Evolutionary conservation across 2,797 vertebrate genomes (phyloP).

Genomic region (Brachymystax lenok): DNA sequence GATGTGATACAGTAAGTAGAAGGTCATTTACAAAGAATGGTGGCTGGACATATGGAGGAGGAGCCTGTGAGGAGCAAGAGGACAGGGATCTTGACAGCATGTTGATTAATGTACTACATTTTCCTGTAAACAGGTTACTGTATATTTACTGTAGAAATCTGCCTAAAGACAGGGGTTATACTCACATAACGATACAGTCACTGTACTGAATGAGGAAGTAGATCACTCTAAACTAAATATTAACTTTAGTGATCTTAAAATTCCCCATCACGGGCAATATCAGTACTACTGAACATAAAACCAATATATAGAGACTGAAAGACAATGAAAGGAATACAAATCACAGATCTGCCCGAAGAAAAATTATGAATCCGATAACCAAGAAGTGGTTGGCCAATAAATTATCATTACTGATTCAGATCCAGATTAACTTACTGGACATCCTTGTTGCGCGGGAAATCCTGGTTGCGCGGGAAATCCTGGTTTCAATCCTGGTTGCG

Average conservation of each 20-base stretch:
- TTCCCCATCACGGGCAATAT: too few species aligned
- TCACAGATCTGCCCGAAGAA: too few species aligned
- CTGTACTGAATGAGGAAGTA: background rate
- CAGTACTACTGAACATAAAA: too few species aligned
- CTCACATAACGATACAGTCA: background rate
- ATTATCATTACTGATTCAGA: background rate
- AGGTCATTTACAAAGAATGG: conserved; percentile 33
- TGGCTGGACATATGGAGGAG: conserved; percentile 30
- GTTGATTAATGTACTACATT: background rate
- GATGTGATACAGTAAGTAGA: background rate
- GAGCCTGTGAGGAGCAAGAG: conserved; percentile 12
- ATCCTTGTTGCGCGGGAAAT: background rate
- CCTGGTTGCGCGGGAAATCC: too few species aligned
- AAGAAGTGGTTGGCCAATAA: too few species aligned
- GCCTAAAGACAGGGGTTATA: background rate
- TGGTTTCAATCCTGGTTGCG: too few species aligned
- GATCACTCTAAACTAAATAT: background rate
- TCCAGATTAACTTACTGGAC: conserved; percentile 41
- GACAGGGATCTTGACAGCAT: background rate
- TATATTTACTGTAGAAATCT: background rate
- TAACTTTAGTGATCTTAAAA: background rate
- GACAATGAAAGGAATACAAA: too few species aligned
- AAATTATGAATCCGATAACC: too few species aligned
- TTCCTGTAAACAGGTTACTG: background rate
- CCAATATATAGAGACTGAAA: too few species aligned